phyloP scores from a whole-genome alignment of 2,113 vertebrate genomes.

The Syrmaticus mikado region DNA sequence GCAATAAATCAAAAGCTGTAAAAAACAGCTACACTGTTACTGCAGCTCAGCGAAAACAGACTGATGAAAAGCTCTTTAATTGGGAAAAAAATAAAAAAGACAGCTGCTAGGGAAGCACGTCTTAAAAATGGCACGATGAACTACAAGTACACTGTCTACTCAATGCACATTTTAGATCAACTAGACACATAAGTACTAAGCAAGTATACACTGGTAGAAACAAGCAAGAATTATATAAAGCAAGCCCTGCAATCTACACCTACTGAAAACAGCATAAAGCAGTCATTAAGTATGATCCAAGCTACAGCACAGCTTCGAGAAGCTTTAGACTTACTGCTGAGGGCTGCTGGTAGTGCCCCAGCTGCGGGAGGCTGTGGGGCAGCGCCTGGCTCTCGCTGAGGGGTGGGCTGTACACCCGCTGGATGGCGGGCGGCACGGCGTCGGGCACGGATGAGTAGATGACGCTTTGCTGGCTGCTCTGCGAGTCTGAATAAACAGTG shows the following conservation, averaged over 20 bases:
- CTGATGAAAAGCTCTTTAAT: neutral
- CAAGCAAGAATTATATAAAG: fast-evolving
- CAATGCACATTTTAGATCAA: fast-evolving
- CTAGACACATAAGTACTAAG: neutral
- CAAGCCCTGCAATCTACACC: neutral
- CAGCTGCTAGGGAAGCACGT: neutral
- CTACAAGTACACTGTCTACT: neutral
- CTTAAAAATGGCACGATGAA: neutral
- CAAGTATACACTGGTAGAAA: neutral
- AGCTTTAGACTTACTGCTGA: slow-evolving; percentile 80
- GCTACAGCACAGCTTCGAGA: fast-evolving
- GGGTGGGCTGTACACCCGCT: slow-evolving; percentile 82
- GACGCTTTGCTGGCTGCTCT: slow-evolving; percentile 89
- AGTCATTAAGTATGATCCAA: fast-evolving
- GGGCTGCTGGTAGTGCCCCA: slow-evolving; percentile 83
- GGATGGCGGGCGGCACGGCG: slow-evolving; percentile 73
- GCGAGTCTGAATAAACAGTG: slow-evolving; percentile 84
- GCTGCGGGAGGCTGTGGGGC: slow-evolving; percentile 77
- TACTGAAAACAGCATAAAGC: neutral
- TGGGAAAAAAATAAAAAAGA: neutral
- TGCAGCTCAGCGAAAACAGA: neutral
- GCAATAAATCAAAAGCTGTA: neutral
- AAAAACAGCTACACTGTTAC: neutral
- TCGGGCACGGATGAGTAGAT: slow-evolving; percentile 86
- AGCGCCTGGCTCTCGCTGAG: slow-evolving; percentile 76